A percentile compares a stretch with the other conserved stretches of the same genome.
These are phyloP conservation scores for Drosophila neutralis DNA, from an alignment of 2,888 invertebrate species.

Conservation along the genomic window DNA sequence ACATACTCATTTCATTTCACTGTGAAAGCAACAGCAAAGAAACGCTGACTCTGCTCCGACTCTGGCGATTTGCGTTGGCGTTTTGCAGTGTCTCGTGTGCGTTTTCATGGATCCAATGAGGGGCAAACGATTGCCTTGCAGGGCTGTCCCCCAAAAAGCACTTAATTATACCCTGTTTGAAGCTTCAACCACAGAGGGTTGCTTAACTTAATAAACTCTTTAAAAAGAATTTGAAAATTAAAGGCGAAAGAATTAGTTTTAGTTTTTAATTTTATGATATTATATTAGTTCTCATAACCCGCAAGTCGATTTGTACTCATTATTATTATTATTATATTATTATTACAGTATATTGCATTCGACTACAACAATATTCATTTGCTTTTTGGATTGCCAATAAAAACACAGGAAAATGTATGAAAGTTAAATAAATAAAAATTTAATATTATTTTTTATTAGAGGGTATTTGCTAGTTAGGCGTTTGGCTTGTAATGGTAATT, in stretches of 20 bases:
- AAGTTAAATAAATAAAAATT: no score
- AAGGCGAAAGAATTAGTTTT: background rate
- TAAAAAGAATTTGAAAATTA: background rate
- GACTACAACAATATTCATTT: background rate
- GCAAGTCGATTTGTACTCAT: no score
- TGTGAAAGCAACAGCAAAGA: conserved; percentile 63
- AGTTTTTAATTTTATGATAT: background rate
- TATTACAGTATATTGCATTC: background rate
- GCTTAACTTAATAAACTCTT: background rate
- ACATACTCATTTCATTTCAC: conserved; percentile 25
- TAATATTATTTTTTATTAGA: background rate
- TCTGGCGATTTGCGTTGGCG: conserved; percentile 18
- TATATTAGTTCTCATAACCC: background rate
- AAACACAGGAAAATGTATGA: no score
- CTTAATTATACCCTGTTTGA: conserved; percentile 23
- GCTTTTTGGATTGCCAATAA: no score
- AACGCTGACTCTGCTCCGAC: conserved; percentile 20
- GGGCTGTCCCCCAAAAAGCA: conserved; percentile 46
- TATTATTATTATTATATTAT: no score
- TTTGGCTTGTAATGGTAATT: background rate
- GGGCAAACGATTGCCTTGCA: conserved; percentile 30
- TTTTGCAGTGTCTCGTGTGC: conserved; percentile 28
- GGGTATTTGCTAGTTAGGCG: conserved; percentile 24
- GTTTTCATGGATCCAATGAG: conserved; percentile 29
- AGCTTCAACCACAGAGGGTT: background rate